Evolutionary conservation across 1,140 invertebrate species (phyloP).

Genomic region (Oncopeltus fasciatus): DNA sequence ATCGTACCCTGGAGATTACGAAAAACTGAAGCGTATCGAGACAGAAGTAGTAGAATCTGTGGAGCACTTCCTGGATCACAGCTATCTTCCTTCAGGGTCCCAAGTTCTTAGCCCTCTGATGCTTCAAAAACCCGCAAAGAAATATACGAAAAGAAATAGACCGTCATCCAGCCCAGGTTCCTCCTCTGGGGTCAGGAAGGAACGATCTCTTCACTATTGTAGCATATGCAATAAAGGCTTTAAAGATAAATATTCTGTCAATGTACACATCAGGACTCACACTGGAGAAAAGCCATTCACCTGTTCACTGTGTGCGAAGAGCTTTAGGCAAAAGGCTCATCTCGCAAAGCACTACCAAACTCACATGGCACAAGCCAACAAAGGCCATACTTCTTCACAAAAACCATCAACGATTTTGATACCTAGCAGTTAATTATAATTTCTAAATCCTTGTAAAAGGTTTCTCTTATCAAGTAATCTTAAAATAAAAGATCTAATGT

Average conservation of each 20-base stretch:
- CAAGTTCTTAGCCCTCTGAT: conserved; percentile 15
- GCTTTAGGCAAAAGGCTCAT: conserved; percentile 90
- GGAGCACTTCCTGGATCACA: conserved; percentile 20
- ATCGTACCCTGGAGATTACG: conserved; percentile 52
- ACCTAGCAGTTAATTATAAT: conserved; percentile 13
- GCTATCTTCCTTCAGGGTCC: conserved; percentile 19
- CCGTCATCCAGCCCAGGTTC: conserved; percentile 13
- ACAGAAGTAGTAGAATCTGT: conserved; percentile 29
- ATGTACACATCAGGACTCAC: conserved; percentile 80
- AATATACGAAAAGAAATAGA: conserved; percentile 24
- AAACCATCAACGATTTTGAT: conserved; percentile 16
- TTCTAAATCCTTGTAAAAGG: no score
- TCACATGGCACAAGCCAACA: conserved; percentile 54
- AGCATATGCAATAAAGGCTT: conserved; percentile 84
- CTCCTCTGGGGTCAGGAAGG: conserved; percentile 40
- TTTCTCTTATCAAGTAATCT: no score
- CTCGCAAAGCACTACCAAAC: conserved; percentile 95
- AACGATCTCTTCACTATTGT: conserved; percentile 75
- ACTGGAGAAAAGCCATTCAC: conserved; percentile 83
- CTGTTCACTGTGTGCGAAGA: conserved; percentile 75
- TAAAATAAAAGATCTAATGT: no score
- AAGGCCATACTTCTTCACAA: conserved; percentile 3
- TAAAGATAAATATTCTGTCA: conserved; percentile 86
- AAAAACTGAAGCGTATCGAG: conserved; percentile 43
- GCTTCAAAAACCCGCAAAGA: conserved; percentile 20